Base-by-base conservation (phyloP, 37 sponge, comb jelly and placozoan species). In the Halisarca cf. caerulea region DNA sequence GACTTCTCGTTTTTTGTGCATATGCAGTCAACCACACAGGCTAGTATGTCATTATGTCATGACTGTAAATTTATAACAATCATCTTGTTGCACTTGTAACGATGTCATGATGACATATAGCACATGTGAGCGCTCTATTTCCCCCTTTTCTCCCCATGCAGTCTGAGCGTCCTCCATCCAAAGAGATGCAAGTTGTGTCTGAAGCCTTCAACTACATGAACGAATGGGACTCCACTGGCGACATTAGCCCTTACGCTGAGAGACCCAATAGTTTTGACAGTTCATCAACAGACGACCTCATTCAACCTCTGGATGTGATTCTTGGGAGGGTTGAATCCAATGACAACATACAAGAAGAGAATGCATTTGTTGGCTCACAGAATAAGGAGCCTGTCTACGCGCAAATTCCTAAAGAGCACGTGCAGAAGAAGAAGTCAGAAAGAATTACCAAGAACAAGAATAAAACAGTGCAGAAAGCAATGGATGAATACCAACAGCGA, bases 371-470 rank as follows among this genome's bases (percentile, higher is more conserved):
- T 2, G 70, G 39, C 7, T 42, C 28, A 0, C 80, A 87, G 14
- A 66, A 73, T n/a, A 27, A 57, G 39, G 28, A 75, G 54, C 78
- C 60, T 0, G 21, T 87, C 78, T 87, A 87, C 43, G 77, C 88
- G 53, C 43, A 37, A 11, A 59, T 87, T 0, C 68, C 88, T 17
- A 25, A 59, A n/a, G 83, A 77, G 17, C 83, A 87, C 55, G 44
- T 64, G 38, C 30, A 42, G 37, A 54, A 66, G 64, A 90, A 85
- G 39, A 66, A 33, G 45, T 60, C 18, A 15, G 78, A 20, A 3
- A 57, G 58, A 42, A 70, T 34, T 18, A 35, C 45, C 28, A 84
- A 87, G 21, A 37, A 42, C 20, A 6, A 24, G 24, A 62, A 80
- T 24, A 87, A 84, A 51, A 66, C 68, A 27, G 15, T 30, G 58